Percentiles rank a stretch among this genome's conserved stretches.
Conservation (phyloP, 2,888 invertebrate species). For the Drosophila mimetica region DNA sequence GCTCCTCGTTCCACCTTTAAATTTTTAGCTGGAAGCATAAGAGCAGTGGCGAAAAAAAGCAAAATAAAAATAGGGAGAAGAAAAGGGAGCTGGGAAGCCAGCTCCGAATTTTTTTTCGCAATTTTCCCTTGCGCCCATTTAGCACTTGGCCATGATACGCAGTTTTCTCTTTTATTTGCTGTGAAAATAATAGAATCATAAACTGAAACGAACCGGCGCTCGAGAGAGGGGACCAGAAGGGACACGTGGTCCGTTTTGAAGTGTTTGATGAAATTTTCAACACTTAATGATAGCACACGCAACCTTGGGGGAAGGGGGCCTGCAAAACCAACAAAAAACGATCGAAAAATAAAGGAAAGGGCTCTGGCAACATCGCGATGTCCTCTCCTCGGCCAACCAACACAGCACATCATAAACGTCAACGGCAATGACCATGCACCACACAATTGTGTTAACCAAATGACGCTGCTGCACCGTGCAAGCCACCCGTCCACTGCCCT, state of each 20-base stretch:
- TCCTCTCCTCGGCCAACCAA: constrained; percentile 24
- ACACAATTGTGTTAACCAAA: constrained; percentile 75
- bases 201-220: constrained; percentile 65
- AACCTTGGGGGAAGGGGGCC: constrained; percentile 22
- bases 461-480: constrained; percentile 47
- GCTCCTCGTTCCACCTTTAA: constrained; percentile 18
- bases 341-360: constrained; percentile 15
- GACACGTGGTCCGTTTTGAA: constrained; percentile 73
- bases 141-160: constrained; percentile 79
- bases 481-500: neutral
- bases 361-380: constrained; percentile 23
- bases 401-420: constrained; percentile 78
- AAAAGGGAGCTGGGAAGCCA: constrained; percentile 34
- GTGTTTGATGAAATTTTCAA: constrained; percentile 81
- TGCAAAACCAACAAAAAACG: constrained; percentile 1
- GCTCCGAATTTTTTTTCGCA: constrained; percentile 57
- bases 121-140: constrained; percentile 78
- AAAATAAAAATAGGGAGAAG: constrained; percentile 7
- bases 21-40: constrained; percentile 37
- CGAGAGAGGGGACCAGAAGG: neutral
- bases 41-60: constrained; percentile 11
- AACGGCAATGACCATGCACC: constrained; percentile 77
- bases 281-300: constrained; percentile 81
- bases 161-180: constrained; percentile 79
- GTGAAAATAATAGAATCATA: constrained; percentile 79